Percentiles rank a stretch among this genome's conserved stretches.
phyloP scores from a whole-genome alignment of 2,797 vertebrate species.

The Synanceia verrucosa region DNA sequence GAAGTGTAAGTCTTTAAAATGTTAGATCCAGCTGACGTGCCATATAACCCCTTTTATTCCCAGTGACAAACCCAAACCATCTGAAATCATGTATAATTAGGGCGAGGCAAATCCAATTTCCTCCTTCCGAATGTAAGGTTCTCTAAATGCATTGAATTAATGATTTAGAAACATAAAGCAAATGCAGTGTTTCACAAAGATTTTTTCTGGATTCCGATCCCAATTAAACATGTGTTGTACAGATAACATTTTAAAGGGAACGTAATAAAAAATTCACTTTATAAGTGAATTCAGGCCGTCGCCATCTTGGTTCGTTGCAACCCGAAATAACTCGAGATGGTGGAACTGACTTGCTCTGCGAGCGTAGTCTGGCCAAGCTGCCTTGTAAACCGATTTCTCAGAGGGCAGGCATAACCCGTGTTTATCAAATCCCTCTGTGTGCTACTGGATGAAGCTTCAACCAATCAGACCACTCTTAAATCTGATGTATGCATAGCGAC shows the following conservation, averaged over 20 bases:
- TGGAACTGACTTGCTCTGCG: too few relatives aligned
- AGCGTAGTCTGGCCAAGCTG: too few relatives aligned
- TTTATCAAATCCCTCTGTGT: too few relatives aligned
- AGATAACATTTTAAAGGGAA: neutral
- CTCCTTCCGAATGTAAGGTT: conserved; percentile 65
- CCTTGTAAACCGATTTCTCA: too few relatives aligned
- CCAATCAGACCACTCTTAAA: too few relatives aligned
- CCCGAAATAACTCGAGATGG: neutral
- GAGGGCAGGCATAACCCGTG: too few relatives aligned
- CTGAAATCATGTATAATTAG: conserved; percentile 79
- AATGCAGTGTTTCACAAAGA: conserved; percentile 15
- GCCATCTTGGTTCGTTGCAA: neutral
- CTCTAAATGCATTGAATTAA: conserved; percentile 74
- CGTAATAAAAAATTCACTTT: neutral
- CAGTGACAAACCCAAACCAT: conserved; percentile 80
- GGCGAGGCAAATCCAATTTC: conserved; percentile 74
- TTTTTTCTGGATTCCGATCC: conserved; percentile 16
- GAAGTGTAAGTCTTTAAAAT: conserved; percentile 79
- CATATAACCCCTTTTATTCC: conserved; percentile 74
- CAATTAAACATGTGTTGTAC: neutral
- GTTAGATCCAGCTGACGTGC: conserved; percentile 77
- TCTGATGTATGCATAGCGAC: too few relatives aligned
- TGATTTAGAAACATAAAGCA: conserved; percentile 60
- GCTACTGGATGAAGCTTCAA: too few relatives aligned
- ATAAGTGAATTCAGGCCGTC: neutral